A percentile compares a stretch with the other conserved stretches of the same genome.
Conservation (phyloP, 37 sponge, comb jelly and placozoan species). For the Ephydatia muelleri region DNA sequence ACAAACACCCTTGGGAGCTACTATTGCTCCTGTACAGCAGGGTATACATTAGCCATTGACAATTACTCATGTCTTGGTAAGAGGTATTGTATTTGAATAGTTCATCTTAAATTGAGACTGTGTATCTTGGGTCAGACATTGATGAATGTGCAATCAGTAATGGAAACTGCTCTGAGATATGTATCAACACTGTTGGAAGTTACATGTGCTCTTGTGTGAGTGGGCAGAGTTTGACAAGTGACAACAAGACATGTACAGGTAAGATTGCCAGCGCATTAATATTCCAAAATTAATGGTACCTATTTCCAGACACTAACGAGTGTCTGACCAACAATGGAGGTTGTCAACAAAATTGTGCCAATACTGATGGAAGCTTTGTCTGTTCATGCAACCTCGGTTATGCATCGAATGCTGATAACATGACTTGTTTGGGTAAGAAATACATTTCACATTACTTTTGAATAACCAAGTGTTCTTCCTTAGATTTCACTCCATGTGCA, state of each 20-base stretch:
- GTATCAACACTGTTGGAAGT: no score
- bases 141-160: conserved; percentile 30
- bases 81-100: no score
- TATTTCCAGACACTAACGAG: neutral
- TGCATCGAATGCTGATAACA: no score
- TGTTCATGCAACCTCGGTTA: no score
- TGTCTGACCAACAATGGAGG: no score
- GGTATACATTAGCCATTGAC: neutral
- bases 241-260: neutral
- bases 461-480: neutral
- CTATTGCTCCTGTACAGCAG: conserved; percentile 13
- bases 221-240: conserved; percentile 11
- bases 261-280: no score
- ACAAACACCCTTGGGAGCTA: neutral
- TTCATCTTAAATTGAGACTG: no score
- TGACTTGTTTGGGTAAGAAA: no score
- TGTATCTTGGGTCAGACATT: neutral
- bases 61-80: neutral
- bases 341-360: no score
- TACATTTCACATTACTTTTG: no score
- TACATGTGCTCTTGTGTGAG: conserved; percentile 20
- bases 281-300: neutral
- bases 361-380: no score
- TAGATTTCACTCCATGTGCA: neutral
- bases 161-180: conserved; percentile 42